These are phyloP conservation scores for Saccostrea cuccullata DNA, from an alignment of 1,140 invertebrate species.

Conservation along the genomic window DNA sequence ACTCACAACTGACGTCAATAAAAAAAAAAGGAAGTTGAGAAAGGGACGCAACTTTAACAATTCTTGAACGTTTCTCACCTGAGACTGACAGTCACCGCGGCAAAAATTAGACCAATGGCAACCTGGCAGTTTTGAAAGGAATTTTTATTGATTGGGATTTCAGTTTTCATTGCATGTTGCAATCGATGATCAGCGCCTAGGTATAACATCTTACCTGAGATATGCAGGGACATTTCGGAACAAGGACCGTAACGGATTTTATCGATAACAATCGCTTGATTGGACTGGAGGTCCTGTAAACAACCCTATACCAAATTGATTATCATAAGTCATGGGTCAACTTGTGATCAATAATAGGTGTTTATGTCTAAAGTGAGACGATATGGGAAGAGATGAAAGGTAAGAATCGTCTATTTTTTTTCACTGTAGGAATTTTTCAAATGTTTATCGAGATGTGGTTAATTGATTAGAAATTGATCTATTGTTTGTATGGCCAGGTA, in stretches of 20 bases:
- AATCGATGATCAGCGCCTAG: constrained; percentile 16
- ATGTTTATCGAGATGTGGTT: background rate
- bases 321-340: constrained; percentile 33
- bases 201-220: constrained; percentile 2
- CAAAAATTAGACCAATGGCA: background rate
- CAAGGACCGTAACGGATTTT: constrained; percentile 29
- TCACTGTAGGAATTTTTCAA: background rate
- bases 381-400: constrained; percentile 21
- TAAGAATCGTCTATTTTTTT: background rate
- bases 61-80: background rate
- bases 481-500: background rate
- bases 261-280: constrained; percentile 35
- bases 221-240: constrained; percentile 34
- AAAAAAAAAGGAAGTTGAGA: background rate
- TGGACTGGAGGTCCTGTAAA: constrained; percentile 27
- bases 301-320: constrained; percentile 21
- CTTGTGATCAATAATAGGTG: constrained; percentile 28
- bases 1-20: background rate
- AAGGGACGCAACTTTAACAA: constrained; percentile 19
- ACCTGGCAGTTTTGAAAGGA: background rate
- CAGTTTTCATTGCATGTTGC: constrained; percentile 23
- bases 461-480: background rate
- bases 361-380: constrained; percentile 1
- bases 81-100: constrained; percentile 16
- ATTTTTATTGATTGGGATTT: constrained; percentile 28